phyloP scores from a whole-genome alignment of 2,888 invertebrate genomes.

The Rhimphoctona megacephalus region DNA sequence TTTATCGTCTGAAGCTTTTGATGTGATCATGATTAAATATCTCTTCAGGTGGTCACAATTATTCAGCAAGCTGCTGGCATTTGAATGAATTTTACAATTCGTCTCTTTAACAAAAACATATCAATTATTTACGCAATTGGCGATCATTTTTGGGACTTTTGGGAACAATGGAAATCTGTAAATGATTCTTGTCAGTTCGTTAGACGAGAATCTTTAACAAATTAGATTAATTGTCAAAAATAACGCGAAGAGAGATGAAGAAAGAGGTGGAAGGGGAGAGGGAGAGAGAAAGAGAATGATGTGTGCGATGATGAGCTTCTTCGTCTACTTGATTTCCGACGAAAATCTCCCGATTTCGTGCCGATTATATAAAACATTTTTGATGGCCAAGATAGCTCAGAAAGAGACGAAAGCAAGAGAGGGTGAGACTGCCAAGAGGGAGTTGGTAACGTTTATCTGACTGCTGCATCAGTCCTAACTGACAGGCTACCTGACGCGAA shows the following conservation, averaged over 20 bases:
- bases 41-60: constrained; percentile 43
- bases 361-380: constrained; percentile 55
- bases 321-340: constrained; percentile 49
- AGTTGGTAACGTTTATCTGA: constrained; percentile 31
- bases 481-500: constrained; percentile 78
- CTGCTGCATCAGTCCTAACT: constrained; percentile 71
- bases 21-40: constrained; percentile 7
- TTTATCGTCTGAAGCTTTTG: not conserved
- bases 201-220: not conserved
- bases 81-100: constrained; percentile 27
- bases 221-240: constrained; percentile 74
- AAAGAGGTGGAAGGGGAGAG: constrained; percentile 40
- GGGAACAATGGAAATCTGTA: constrained; percentile 7
- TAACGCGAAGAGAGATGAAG: constrained; percentile 65
- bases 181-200: not conserved
- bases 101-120: constrained; percentile 23
- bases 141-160: not conserved
- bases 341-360: constrained; percentile 53
- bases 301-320: constrained; percentile 34
- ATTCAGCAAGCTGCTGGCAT: constrained; percentile 22
- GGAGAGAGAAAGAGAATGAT: not conserved
- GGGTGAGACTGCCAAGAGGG: not conserved
- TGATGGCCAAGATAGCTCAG: constrained; percentile 40
- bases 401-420: constrained; percentile 32
- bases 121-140: not conserved